Evolutionary conservation across 2,797 vertebrate genomes (phyloP), one percentile per base, ranked within the genome.

Genomic region (Synaphobranchus kaupii): DNA sequence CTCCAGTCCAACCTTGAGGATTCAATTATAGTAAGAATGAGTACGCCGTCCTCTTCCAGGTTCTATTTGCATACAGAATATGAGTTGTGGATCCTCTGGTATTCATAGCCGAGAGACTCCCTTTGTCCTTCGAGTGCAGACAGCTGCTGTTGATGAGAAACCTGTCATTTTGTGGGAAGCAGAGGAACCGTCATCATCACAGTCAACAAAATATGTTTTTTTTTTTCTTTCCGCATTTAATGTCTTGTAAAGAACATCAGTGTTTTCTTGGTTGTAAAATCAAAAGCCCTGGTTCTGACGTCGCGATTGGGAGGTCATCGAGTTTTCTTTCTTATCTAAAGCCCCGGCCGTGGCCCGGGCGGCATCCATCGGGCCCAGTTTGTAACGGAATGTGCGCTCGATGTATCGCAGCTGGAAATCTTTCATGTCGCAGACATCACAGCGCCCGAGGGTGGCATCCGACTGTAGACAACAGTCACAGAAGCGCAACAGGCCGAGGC

Each of bases 11-110:
- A 47, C 1, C 20, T 25, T 2, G 10, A 81, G 78, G 22, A 12
- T 81, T 81, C 44, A 48, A 13, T 81, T 25, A 50, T 25, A 50
- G 78, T 47, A n/a, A 12, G 25, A 81, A 48, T 44, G 39, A 25
- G 76, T 80, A 39, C 31, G 17, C 13, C 44, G 7, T 34, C 20
- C 34, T 10, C 50, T 6, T 81, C 47, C 47, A 4, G 44, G 20
- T 81, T 81, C 20, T 81, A 81, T 81, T 81, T 81, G 78, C 78
- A 81, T 81, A 50, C 44, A 81, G 44, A 81, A 76, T 20, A 76
- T 76, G 73, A 76, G 34, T 28, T 76, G 73, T 44, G 73, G 73
- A 10, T n/a, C 34, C 73, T 22, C 25, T 50, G 44, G 39, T 80
- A 48, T 80, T 80, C 39, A 80, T 48, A 80, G 22, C 20, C 76